Evolutionary conservation across 2,888 invertebrate species (phyloP).

Genomic region (Eudemis profundana): DNA sequence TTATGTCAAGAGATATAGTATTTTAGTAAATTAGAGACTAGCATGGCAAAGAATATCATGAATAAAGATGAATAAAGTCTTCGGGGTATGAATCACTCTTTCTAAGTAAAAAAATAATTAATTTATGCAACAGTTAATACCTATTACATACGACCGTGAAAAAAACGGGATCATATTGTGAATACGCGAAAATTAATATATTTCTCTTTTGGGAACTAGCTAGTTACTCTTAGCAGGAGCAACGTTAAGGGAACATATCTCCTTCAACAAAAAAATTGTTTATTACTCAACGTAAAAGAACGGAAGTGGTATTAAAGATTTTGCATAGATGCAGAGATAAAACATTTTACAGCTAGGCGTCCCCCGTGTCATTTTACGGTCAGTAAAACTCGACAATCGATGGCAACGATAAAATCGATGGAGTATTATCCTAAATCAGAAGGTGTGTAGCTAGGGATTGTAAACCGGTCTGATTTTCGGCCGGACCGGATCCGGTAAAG

Average conservation of each 20-base stretch:
- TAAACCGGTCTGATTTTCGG: too few relatives aligned
- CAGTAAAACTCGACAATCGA: background rate
- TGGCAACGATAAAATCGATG: slow-evolving; percentile 2
- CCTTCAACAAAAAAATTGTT: background rate
- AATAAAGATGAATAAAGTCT: too few relatives aligned
- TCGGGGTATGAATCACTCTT: too few relatives aligned
- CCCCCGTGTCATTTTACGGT: slow-evolving; percentile 1
- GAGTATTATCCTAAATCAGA: slow-evolving; percentile 11
- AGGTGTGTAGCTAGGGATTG: background rate
- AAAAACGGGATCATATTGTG: too few relatives aligned
- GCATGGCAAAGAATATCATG: background rate
- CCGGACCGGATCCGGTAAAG: too few relatives aligned
- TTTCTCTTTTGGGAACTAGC: too few relatives aligned
- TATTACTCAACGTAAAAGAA: background rate
- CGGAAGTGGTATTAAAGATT: background rate
- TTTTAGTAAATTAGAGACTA: background rate
- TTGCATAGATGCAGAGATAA: slow-evolving; percentile 15
- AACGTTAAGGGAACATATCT: too few relatives aligned
- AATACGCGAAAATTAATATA: too few relatives aligned
- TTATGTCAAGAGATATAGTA: background rate
- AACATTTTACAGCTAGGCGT: background rate
- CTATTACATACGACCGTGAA: too few relatives aligned
- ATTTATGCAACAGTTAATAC: too few relatives aligned
- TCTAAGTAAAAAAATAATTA: too few relatives aligned
- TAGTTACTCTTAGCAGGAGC: too few relatives aligned